Conservation (phyloP, 2,797 vertebrate species). For the Oreonectes daqikongensis region DNA sequence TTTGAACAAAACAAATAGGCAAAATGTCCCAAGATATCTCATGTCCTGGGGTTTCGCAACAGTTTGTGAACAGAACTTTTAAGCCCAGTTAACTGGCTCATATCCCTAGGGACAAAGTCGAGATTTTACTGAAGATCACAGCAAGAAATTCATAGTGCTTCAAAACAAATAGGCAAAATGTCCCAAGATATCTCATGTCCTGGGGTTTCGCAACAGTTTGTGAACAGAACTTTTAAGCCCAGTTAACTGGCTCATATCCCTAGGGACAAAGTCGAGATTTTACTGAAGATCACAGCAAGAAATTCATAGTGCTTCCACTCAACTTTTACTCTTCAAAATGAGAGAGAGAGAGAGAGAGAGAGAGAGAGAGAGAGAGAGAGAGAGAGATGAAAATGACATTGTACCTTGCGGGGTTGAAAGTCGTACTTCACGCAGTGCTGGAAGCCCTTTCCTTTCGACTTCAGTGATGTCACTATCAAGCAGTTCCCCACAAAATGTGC, state of each 20-base stretch:
- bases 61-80: slow-evolving; percentile 22
- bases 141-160: slow-evolving; percentile 22
- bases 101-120: not conserved
- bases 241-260: slow-evolving; percentile 24
- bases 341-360: not conserved
- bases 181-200: slow-evolving; percentile 2
- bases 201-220: slow-evolving; percentile 11
- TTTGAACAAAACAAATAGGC: slow-evolving; percentile 10
- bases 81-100: slow-evolving; percentile 28
- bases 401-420: slow-evolving; percentile 97
- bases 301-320: slow-evolving; percentile 24
- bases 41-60: slow-evolving; percentile 19
- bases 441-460: slow-evolving; percentile 98
- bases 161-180: slow-evolving; percentile 10
- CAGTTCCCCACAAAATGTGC: slow-evolving; percentile 96
- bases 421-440: slow-evolving; percentile 98
- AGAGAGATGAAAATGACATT: slow-evolving; percentile 28
- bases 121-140: slow-evolving; percentile 6
- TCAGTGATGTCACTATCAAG: slow-evolving; percentile 94
- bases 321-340: slow-evolving; percentile 1
- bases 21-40: not conserved
- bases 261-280: not conserved
- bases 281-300: slow-evolving; percentile 7
- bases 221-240: slow-evolving; percentile 24
- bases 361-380: not conserved